Evolutionary conservation across 1,140 invertebrate species (phyloP), one percentile per base, ranked within the genome.

Genomic region (Bombyx mori): DNA sequence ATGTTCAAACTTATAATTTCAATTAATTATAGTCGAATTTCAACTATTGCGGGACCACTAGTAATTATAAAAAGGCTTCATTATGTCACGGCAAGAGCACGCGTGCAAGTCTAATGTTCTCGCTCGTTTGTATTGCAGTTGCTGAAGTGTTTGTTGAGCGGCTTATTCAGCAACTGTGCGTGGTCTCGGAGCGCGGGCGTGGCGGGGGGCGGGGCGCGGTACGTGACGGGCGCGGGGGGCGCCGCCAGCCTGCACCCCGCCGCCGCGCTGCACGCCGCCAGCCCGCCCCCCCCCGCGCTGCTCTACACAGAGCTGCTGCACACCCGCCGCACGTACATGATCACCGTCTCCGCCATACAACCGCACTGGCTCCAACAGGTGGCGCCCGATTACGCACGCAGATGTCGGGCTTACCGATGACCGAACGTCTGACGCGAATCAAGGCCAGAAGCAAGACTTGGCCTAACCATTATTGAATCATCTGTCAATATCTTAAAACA

Each of bases 111-210:
- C 26, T 35, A 35, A 35, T 1, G 4, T 18, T 18, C 1, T 18
- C 12, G 12, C 12, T 35, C 26, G 26, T 35, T 35, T 35, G 26
- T 54, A 7, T 80, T 73, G 44, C 68, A 88, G 76, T 78, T 98
- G 9, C 90, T 95, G 61, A 95, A 93, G 82, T 95, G 95, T 74
- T 76, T 98, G 10, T 77, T 95, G 10, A 90, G 92, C 55, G 97
- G 97, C 10, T 88, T 98, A 10, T 97, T 95, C 75, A 94, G 94
- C 78, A 98, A 98, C 88, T 91, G 96, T 60, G 96, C 97, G n/a
- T 93, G 96, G 86, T 72, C 96, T 7, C 93, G 96, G 62, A 90
- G 89, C 66, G 61, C 75, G 63, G 74, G 56, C 65, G 67, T 65
- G 69, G 59, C 35, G 48, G 45, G 50, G 52, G 57, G 54, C 18